Evolutionary conservation across 2,113 vertebrate genomes (phyloP).

Genomic region (Oplegnathus fasciatus): DNA sequence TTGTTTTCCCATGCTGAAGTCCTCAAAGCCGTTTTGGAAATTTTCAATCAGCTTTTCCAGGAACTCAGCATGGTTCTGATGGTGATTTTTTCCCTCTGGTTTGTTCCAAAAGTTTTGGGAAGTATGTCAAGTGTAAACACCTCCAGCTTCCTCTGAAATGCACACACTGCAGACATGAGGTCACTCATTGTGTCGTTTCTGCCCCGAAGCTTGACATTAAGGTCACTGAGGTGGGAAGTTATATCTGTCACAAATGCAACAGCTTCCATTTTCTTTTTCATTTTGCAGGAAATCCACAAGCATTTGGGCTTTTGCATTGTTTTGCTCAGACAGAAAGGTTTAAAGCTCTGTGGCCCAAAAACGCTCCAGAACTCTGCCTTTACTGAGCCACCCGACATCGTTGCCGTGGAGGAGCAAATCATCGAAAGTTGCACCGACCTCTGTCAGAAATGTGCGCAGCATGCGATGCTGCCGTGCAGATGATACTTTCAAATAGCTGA

Average conservation of each 20-base stretch:
- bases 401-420: neutral
- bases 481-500: constrained; percentile 10
- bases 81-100: neutral
- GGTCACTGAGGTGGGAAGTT: constrained; percentile 1
- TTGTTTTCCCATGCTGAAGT: neutral
- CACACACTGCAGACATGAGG: constrained; percentile 7
- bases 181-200: neutral
- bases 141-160: constrained; percentile 7
- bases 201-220: constrained; percentile 19
- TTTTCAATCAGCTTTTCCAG: constrained; percentile 5
- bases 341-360: neutral
- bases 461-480: neutral
- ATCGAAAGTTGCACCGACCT: constrained; percentile 5
- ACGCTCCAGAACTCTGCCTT: neutral
- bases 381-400: neutral
- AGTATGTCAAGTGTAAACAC: constrained; percentile 12
- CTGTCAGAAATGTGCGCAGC: neutral
- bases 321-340: neutral
- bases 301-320: neutral
- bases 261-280: neutral
- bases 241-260: constrained; percentile 8
- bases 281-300: neutral
- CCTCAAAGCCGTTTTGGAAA: constrained; percentile 6
- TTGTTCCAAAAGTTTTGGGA: neutral
- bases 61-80: neutral